Percentiles rank a stretch among this genome's conserved stretches.
Evolutionary conservation across 2,113 vertebrate species (phyloP).

Genomic region (Poecilia latipinna): DNA sequence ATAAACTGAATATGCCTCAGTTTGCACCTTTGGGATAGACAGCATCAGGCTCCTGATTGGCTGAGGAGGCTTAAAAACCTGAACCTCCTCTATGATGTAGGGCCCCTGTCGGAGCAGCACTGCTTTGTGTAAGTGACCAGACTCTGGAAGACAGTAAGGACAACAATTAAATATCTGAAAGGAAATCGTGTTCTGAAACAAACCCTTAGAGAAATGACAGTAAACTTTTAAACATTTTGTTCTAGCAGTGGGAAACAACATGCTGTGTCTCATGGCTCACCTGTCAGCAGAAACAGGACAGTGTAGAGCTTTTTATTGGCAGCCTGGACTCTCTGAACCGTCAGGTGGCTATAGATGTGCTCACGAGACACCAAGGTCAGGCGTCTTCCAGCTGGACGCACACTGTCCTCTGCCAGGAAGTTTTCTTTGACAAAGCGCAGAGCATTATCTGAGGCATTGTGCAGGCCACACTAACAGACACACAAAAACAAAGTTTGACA

Average conservation of each 20-base stretch:
- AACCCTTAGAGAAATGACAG: too few species aligned
- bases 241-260: too few species aligned
- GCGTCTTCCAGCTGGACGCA: slow-evolving; percentile 52
- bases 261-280: slow-evolving; percentile 37
- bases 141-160: slow-evolving; percentile 59
- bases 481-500: not conserved
- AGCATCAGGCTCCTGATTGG: slow-evolving; percentile 86
- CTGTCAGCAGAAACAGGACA: slow-evolving; percentile 80
- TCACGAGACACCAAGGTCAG: slow-evolving; percentile 72
- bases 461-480: slow-evolving; percentile 76
- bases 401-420: slow-evolving; percentile 77
- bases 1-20: not conserved
- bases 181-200: too few species aligned
- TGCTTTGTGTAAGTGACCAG: slow-evolving; percentile 90
- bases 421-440: slow-evolving; percentile 83
- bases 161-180: too few species aligned
- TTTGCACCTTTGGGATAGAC: slow-evolving; percentile 76
- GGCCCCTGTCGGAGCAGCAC: slow-evolving; percentile 83
- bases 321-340: slow-evolving; percentile 69
- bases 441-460: slow-evolving; percentile 78
- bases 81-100: slow-evolving; percentile 89
- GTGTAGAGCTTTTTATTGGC: slow-evolving; percentile 66
- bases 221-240: too few species aligned
- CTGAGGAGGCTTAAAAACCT: slow-evolving; percentile 85
- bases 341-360: slow-evolving; percentile 73